Base-by-base conservation (phyloP, 2,888 invertebrate genomes). In the Scaptomyza parva region DNA sequence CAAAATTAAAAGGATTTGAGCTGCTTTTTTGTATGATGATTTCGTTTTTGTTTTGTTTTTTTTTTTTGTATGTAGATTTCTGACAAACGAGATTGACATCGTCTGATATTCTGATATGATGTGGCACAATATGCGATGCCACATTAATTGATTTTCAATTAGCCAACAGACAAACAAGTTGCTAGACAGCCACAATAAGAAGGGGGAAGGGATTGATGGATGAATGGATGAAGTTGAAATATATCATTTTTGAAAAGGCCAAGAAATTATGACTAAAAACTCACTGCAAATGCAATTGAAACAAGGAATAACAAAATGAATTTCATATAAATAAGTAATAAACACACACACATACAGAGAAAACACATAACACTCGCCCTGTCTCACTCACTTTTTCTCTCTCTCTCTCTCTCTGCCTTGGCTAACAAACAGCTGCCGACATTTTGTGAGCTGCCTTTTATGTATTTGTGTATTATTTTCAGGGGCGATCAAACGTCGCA, bases 101-200 rank as follows among this genome's bases (percentile, higher is more conserved):
- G 65, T 52, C 30, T 44, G 50, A 65, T 37, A 61, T 61, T 53
- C 58, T 53, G 77, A 70, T 77, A 74, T 70, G 70, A 37, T 54
- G 54, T n/a, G 28, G 7, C 1, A 40, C 59, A 62, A 70, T 73
- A 66, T 77, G 76, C 78, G 66, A 53, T 53, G 67, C 77, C 72
- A 70, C 72, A 72, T 84, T 87, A 85, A 85, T 85, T 85, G 84
- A 82, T 85, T 87, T 82, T 85, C 84, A 85, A 85, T 85, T 85
- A 87, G 81, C 81, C 63, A 74, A 74, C 65, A 59, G 69, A 68
- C 65, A 59, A 37, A 37, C 41, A 41, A 30, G 47, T 41, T 41
- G 48, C 48, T 12, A 30, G 28, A 20, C 30, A 28, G 9, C 9
- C 9, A 28, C 41, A 41, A 54, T 11, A 17, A 12, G n/a, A n/a